Base-by-base conservation (phyloP, 2,113 vertebrate species). In the Sebastes fasciatus region DNA sequence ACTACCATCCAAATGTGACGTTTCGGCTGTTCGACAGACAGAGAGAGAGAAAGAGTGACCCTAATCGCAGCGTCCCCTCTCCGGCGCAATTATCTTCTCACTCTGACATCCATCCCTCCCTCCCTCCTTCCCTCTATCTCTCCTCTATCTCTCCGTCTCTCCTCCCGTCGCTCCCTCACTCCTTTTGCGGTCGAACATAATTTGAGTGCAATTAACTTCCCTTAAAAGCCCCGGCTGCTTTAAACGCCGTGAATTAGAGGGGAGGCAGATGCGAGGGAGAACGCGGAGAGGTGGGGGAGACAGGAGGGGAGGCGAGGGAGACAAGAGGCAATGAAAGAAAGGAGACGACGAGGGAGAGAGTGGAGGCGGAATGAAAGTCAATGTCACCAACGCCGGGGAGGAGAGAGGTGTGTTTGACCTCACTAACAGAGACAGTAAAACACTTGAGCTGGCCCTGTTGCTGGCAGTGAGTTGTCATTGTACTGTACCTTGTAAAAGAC, bases 131-230 rank as follows among this genome's bases (percentile, higher is more conserved):
- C 60, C 77, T 90, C 85, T 82, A 79, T 89, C 85, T 74, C 86
- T 76, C 81, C 74, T 85, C 89, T 77, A 83, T 85, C 85, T 86
- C 81, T 83, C 79, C 26, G 62, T 86, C 86, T 86, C 87, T 49
- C 82, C 82, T 89, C 88, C 34, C 76, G 61, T 92, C 86, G 72
- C 91, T 94, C 92, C 89, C 90, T 94, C 91, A 75, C 91, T 94
- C 89, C 93, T 93, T 93, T 93, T 80, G 89, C 92, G 94, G 94
- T 95, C 94, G 93, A 95, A 95, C 94, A 94, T 95, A 96, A 96
- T 96, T 96, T 96, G 94, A 96, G 95, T 95, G 96, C 95, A 96
- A 95, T 96, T 96, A 95, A 96, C 94, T 94, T 94, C 94, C 94
- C 95, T 96, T 95, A 95, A 95, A 96, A 96, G 95, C 95, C 88